These are phyloP conservation scores for Mimas tiliae DNA, from an alignment of 2,888 invertebrate genomes.

Conservation along the genomic window DNA sequence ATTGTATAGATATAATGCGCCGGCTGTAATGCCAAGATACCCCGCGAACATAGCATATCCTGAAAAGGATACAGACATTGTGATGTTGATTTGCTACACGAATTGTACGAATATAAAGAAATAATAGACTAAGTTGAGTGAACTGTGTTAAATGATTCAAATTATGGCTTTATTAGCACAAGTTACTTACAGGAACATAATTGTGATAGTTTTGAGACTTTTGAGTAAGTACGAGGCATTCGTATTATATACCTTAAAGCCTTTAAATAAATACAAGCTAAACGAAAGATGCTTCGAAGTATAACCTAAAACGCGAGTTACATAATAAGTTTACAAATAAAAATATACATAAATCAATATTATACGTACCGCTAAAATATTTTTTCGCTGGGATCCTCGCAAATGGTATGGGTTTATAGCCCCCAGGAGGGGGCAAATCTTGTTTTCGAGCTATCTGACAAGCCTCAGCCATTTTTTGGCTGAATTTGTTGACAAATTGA, in stretches of 20 bases:
- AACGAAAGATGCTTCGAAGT: conserved; percentile 36
- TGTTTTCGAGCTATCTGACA: conserved; percentile 82
- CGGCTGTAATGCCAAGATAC: conserved; percentile 84
- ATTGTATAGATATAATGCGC: conserved; percentile 84
- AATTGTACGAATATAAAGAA: no score
- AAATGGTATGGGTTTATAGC: conserved; percentile 91
- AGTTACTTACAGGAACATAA: no score
- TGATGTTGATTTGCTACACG: conserved; percentile 9
- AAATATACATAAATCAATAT: conserved; percentile 22
- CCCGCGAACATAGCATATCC: conserved; percentile 87
- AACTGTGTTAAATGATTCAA: no score
- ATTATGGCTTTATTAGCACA: no score
- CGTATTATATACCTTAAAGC: no score
- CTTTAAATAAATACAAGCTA: conserved; percentile 5
- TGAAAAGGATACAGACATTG: conserved; percentile 51
- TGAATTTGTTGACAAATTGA: conserved; percentile 23
- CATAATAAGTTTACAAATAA: conserved; percentile 58
- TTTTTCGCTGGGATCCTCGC: conserved; percentile 89
- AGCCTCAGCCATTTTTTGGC: conserved; percentile 63
- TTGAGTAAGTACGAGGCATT: no score
- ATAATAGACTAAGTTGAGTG: no score
- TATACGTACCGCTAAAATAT: conserved; percentile 87
- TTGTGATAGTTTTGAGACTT: no score
- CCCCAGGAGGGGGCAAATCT: conserved; percentile 97
- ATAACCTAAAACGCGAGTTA: conserved; percentile 66